A percentile compares a stretch with the other conserved stretches of the same genome.
Evolutionary conservation across 2,797 vertebrate genomes (phyloP).

Genomic region (Coregonus sp.): DNA sequence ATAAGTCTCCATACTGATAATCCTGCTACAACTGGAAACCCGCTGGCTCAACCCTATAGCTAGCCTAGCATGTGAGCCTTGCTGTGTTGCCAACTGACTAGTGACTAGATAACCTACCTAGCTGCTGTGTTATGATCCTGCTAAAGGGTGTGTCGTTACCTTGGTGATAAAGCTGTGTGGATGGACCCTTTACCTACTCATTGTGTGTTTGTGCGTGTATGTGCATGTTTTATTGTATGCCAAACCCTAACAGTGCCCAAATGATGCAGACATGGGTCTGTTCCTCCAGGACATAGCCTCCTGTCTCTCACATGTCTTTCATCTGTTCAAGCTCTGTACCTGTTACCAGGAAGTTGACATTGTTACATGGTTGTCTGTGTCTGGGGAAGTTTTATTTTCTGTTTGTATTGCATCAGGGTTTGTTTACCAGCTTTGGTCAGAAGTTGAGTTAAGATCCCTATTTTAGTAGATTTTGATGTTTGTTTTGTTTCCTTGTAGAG

Average conservation of each 20-base stretch:
- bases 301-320: neutral
- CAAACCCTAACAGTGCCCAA: constrained; percentile 20
- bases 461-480: constrained; percentile 7
- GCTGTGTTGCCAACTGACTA: constrained; percentile 4
- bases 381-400: neutral
- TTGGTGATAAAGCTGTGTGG: neutral
- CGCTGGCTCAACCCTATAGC: neutral
- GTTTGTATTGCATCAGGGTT: constrained; percentile 8
- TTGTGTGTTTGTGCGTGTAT: neutral
- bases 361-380: constrained; percentile 10
- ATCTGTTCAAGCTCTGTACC: neutral
- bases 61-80: constrained; percentile 16
- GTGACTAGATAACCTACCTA: neutral
- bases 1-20: neutral
- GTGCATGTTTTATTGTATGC: constrained; percentile 2
- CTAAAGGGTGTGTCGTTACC: constrained; percentile 12
- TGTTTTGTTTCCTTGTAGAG: neutral
- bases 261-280: constrained; percentile 23
- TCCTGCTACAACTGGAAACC: constrained; percentile 6
- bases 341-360: constrained; percentile 17
- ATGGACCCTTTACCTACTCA: neutral
- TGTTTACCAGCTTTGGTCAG: constrained; percentile 24
- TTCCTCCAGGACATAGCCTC: too few relatives aligned
- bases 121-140: neutral
- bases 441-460: constrained; percentile 4